Base-by-base conservation (phyloP, 2,888 invertebrate species). In the Chaetogeoica ovagalla region DNA sequence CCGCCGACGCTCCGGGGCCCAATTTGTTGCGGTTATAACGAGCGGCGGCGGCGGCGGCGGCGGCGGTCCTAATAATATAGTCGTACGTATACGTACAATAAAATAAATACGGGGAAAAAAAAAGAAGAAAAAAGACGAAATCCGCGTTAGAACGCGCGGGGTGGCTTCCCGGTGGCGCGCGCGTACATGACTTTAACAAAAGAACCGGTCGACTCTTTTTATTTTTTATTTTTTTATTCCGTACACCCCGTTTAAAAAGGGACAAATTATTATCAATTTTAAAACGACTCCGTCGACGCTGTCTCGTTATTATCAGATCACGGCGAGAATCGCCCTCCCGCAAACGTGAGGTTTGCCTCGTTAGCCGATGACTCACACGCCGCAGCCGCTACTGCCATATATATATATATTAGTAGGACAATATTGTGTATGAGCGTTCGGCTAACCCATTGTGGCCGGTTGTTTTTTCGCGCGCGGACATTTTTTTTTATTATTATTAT, bases 21-120 rank as follows among this genome's bases (percentile, higher is more conserved):
- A 77, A 77, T 77, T 77, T 77, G 77, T 70, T 77, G 77, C 77
- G 77, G 77, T 77, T 77, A 77, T 77, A 77, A 77, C 70, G 77
- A 77, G 74, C 63, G 48, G 77, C 30, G 19, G 66, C 30, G 30
- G 30, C n/a, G n/a, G n/a, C n/a, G n/a, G 74, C 63, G 48, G 77
- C 30, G 19, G 66, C 30, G 30, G 30, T 30, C 30, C 30, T 30
- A 4, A 43, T 43, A 9, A 9, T 3, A 17, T 65, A 21, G 30
- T 21, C 59, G 8, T 4, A 21, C 8, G 8, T 13, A 48, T 15
- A 21, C 11, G 21, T 59, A 59, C 2, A 39, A 70, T 30, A 55
- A 9, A 30, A 2, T 17, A 37, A 17, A 23, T 9, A 30, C 30
- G 4, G 52, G 37, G 13, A 1, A 70, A 57, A 70, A 57, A n/a